Evolutionary conservation across 2,888 invertebrate species (phyloP).

Genomic region (Melanostoma mellinum): DNA sequence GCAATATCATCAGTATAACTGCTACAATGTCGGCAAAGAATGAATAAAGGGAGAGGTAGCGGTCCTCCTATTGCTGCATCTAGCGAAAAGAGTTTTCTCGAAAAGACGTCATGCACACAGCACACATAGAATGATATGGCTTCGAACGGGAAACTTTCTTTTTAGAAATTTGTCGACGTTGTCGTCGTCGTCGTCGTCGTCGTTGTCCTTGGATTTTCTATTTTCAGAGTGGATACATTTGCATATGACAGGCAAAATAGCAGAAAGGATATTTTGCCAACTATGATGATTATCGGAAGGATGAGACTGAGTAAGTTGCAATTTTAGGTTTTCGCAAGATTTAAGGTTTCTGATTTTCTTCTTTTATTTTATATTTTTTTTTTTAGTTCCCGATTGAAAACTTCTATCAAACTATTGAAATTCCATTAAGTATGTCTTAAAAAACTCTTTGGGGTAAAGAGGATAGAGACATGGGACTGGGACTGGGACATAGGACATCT

Average conservation of each 20-base stretch:
- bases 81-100: conserved; percentile 31
- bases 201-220: conserved; percentile 51
- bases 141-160: conserved; percentile 35
- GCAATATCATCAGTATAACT: conserved; percentile 58
- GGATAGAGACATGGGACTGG: neutral
- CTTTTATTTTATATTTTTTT: neutral
- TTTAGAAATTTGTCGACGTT: conserved; percentile 45
- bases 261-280: conserved; percentile 26
- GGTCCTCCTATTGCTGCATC: neutral
- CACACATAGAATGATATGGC: neutral
- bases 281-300: conserved; percentile 53
- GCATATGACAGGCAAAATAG: conserved; percentile 61
- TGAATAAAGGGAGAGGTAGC: neutral
- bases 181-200: conserved; percentile 31
- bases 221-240: conserved; percentile 42
- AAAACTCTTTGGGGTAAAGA: neutral
- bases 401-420: conserved; percentile 61
- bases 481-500: neutral
- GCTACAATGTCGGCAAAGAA: conserved; percentile 31
- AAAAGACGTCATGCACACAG: neutral
- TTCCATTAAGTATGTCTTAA: conserved; percentile 48
- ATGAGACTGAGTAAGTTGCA: conserved; percentile 53
- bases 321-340: conserved; percentile 57
- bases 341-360: conserved; percentile 42
- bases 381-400: conserved; percentile 46